Percentiles rank a stretch among this genome's conserved stretches.
Conservation (phyloP, 2,797 vertebrate species). For the Aldrovandia affinis region DNA sequence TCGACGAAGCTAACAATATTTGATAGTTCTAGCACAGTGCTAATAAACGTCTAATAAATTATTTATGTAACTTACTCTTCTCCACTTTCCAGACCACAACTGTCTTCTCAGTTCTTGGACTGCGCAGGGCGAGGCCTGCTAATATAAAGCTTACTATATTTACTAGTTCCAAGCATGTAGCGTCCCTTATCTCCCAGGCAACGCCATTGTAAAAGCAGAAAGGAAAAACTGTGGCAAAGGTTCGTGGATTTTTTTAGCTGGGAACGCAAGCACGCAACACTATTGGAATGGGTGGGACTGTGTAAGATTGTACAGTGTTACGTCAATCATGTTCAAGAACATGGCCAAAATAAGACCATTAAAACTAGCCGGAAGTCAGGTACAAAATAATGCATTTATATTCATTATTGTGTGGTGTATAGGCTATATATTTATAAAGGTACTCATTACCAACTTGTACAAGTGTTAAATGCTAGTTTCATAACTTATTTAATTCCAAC, state of each 20-base stretch:
- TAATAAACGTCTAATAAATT: not conserved
- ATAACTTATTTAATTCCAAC: not conserved
- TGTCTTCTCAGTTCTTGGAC: conserved; percentile 44
- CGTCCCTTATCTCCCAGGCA: conserved; percentile 84
- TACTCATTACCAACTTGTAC: not conserved
- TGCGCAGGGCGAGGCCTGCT: conserved; percentile 53
- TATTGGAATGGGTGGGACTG: not conserved
- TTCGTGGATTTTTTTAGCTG: conserved; percentile 38
- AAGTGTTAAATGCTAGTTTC: not conserved
- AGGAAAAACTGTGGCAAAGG: conserved; percentile 71
- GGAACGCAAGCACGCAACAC: not conserved
- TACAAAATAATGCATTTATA: too few species aligned
- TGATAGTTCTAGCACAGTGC: not conserved
- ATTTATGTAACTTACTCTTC: conserved; percentile 57
- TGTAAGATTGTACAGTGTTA: conserved; percentile 3
- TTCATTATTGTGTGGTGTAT: not conserved
- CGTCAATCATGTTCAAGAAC: not conserved
- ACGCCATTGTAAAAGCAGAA: conserved; percentile 73
- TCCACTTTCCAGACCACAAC: conserved; percentile 37
- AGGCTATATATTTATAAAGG: not conserved
- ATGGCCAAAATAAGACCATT: not conserved
- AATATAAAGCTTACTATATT: conserved; percentile 59
- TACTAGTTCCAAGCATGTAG: conserved; percentile 62
- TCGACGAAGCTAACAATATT: not conserved
- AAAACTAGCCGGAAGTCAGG: not conserved